Conservation (phyloP, 2,797 vertebrate species). For the Ptychobarbus kaznakovi region DNA sequence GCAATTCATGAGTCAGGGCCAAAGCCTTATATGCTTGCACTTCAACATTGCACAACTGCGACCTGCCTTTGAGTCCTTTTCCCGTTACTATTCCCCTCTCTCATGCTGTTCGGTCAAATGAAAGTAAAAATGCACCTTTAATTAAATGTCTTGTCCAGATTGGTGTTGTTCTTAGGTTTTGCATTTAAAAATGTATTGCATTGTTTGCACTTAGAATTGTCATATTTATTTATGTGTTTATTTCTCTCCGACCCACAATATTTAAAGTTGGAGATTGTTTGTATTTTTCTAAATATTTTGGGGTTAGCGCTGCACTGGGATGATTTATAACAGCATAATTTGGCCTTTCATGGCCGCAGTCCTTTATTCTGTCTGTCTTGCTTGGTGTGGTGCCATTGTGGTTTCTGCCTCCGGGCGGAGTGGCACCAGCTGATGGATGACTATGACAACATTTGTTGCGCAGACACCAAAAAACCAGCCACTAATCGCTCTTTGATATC, state of each 20-base stretch:
- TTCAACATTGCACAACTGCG: not conserved
- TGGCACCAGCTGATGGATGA: conserved; percentile 81
- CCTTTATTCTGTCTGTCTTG: conserved; percentile 69
- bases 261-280: conserved; percentile 61
- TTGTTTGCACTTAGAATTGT: conserved; percentile 64
- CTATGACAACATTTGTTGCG: conserved; percentile 71
- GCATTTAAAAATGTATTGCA: not conserved
- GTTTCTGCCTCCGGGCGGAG: conserved; percentile 72
- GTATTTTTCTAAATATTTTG: conserved; percentile 69
- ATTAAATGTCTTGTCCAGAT: not conserved
- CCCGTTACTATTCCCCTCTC: not conserved
- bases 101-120: no score
- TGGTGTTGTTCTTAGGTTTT: not conserved
- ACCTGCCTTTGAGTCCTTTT: not conserved
- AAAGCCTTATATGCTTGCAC: not conserved
- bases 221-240: conserved; percentile 72
- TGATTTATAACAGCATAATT: conserved; percentile 72
- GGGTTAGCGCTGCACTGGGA: conserved; percentile 56
- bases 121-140: conserved; percentile 9
- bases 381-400: conserved; percentile 75
- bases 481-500: conserved; percentile 58
- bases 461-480: conserved; percentile 62
- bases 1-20: not conserved
- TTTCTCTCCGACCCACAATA: conserved; percentile 65
- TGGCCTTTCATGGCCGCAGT: conserved; percentile 68